These are phyloP conservation scores for Sclerurus mexicanus DNA, from an alignment of 2,113 vertebrate species.

Conservation along the genomic window DNA sequence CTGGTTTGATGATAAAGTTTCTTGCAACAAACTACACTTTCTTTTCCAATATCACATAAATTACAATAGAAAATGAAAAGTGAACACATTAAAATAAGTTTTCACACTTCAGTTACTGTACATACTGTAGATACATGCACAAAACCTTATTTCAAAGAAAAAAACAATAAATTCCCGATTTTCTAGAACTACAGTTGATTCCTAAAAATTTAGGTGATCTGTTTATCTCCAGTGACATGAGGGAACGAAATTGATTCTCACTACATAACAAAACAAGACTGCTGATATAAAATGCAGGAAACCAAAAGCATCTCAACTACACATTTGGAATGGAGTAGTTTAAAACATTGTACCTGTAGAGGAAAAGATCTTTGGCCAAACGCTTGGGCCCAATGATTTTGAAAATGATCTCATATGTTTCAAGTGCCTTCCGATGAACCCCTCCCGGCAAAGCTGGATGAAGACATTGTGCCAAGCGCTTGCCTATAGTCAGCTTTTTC, in stretches of 20 bases:
- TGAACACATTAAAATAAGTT: not conserved
- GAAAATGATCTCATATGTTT: slow-evolving; percentile 98
- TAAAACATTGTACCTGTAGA: slow-evolving; percentile 85
- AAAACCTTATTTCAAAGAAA: not conserved
- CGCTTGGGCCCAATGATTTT: slow-evolving; percentile 99
- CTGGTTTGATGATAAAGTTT: not conserved
- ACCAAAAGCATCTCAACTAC: not conserved
- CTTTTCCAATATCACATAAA: not conserved
- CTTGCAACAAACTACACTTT: not conserved
- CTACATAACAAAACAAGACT: not conserved
- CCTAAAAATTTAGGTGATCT: not conserved
- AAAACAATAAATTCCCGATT: not conserved
- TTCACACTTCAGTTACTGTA: not conserved
- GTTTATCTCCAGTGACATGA: not conserved
- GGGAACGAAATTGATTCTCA: not conserved
- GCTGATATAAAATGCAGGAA: not conserved
- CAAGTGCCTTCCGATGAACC: slow-evolving; percentile 97
- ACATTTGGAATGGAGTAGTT: not conserved
- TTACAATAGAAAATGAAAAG: not conserved
- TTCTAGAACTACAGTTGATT: not conserved
- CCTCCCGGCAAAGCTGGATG: slow-evolving; percentile 96
- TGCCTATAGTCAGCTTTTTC: slow-evolving; percentile 96
- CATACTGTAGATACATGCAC: not conserved
- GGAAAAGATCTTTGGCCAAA: slow-evolving; percentile 97
- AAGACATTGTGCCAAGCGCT: slow-evolving; percentile 96